These are phyloP conservation scores for Cyrtodaria siliqua DNA, from an alignment of 2,888 invertebrate species.

Conservation along the genomic window DNA sequence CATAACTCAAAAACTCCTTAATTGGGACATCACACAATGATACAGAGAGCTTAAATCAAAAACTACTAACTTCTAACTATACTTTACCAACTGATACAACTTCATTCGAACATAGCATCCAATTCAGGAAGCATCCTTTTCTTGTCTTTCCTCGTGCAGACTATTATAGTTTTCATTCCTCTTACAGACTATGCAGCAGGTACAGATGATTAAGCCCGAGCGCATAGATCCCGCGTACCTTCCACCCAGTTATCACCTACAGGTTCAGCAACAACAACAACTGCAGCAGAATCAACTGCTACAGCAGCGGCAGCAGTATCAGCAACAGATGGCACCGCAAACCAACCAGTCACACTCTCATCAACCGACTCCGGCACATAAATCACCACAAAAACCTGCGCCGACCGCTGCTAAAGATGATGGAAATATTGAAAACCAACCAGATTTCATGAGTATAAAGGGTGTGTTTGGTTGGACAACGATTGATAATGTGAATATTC, in stretches of 20 bases:
- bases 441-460: constrained; percentile 86
- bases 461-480: constrained; percentile 95
- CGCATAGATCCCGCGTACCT: constrained; percentile 52
- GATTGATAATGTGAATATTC: constrained; percentile 91
- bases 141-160: background rate
- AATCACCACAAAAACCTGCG: background rate
- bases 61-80: no score
- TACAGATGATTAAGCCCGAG: constrained; percentile 59
- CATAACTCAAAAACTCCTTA: no score
- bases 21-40: no score
- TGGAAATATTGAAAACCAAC: constrained; percentile 63
- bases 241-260: constrained; percentile 38
- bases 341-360: background rate
- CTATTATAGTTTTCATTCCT: no score
- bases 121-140: background rate
- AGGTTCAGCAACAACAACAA: constrained; percentile 18
- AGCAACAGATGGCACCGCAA: constrained; percentile 23
- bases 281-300: constrained; percentile 11
- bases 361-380: no score
- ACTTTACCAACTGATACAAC: no score
- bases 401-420: background rate
- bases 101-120: no score
- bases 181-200: constrained; percentile 64
- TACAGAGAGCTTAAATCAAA: no score
- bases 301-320: constrained; percentile 13